These are phyloP conservation scores for Henicopernis longicauda DNA, from an alignment of 2,113 vertebrate species.

Conservation along the genomic window DNA sequence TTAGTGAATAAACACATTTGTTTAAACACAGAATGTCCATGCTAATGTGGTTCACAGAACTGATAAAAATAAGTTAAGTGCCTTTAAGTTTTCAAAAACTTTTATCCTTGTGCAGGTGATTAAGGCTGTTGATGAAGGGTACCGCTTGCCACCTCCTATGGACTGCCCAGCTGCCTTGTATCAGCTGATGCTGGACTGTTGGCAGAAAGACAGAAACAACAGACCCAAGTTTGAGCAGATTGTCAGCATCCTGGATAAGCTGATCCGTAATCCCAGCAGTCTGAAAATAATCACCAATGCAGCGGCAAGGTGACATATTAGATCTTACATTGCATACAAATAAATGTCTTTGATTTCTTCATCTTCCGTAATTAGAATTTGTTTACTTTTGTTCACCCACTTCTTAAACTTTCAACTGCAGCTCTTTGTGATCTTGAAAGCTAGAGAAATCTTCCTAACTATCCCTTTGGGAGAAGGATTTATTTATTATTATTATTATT, in stretches of 20 bases:
- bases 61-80: slow-evolving; percentile 8
- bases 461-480: not conserved
- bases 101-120: slow-evolving; percentile 83
- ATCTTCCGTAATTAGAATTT: not conserved
- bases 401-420: not conserved
- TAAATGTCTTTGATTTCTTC: not conserved
- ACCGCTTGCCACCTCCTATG: slow-evolving; percentile 96
- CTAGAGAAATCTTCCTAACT: not conserved
- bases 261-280: slow-evolving; percentile 94
- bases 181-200: slow-evolving; percentile 98
- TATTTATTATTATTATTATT: not conserved
- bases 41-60: not conserved
- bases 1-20: slow-evolving; percentile 38
- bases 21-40: slow-evolving; percentile 1
- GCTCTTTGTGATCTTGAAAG: not conserved
- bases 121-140: slow-evolving; percentile 97
- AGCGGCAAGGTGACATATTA: slow-evolving; percentile 83
- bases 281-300: slow-evolving; percentile 96
- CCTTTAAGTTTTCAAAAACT: slow-evolving; percentile 3
- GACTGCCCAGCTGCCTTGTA: slow-evolving; percentile 97
- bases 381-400: not conserved
- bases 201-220: slow-evolving; percentile 98
- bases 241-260: slow-evolving; percentile 97
- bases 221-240: slow-evolving; percentile 98
- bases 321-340: not conserved